These are phyloP conservation scores for Lepilemur ruficaudatus DNA, from an alignment of 2,797 vertebrate species.

Conservation along the genomic window DNA sequence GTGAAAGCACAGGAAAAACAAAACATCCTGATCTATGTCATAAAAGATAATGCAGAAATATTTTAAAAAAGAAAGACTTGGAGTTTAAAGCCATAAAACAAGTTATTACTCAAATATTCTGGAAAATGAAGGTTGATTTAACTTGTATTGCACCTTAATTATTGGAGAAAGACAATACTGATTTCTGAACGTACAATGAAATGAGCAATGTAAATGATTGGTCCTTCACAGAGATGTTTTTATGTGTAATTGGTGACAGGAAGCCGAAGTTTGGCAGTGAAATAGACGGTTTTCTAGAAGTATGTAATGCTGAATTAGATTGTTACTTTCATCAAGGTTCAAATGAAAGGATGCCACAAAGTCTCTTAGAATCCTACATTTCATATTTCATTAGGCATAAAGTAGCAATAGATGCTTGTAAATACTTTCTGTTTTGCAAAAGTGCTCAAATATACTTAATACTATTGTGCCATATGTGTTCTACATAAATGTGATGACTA, in stretches of 20 bases:
- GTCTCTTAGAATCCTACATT: constrained; percentile 68
- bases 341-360: constrained; percentile 67
- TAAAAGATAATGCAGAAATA: constrained; percentile 34
- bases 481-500: constrained; percentile 82
- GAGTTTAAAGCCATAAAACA: constrained; percentile 59
- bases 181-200: not conserved
- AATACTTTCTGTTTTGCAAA: constrained; percentile 80
- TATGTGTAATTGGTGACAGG: rapidly evolving
- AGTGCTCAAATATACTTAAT: constrained; percentile 82
- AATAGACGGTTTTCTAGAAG: not conserved
- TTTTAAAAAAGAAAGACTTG: constrained; percentile 31
- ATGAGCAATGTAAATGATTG: not conserved
- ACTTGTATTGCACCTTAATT: constrained; percentile 68
- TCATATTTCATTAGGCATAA: constrained; percentile 71
- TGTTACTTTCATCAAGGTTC: constrained; percentile 39
- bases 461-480: constrained; percentile 77
- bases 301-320: not conserved
- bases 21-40: constrained; percentile 43
- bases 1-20: constrained; percentile 34
- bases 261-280: not conserved
- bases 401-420: constrained; percentile 74
- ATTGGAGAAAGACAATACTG: constrained; percentile 53
- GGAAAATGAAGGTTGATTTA: constrained; percentile 40
- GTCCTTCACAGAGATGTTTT: not conserved
- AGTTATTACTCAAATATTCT: constrained; percentile 46